phyloP scores from a whole-genome alignment of 2,888 invertebrate genomes.

The Brachypalpus laphriformis region DNA sequence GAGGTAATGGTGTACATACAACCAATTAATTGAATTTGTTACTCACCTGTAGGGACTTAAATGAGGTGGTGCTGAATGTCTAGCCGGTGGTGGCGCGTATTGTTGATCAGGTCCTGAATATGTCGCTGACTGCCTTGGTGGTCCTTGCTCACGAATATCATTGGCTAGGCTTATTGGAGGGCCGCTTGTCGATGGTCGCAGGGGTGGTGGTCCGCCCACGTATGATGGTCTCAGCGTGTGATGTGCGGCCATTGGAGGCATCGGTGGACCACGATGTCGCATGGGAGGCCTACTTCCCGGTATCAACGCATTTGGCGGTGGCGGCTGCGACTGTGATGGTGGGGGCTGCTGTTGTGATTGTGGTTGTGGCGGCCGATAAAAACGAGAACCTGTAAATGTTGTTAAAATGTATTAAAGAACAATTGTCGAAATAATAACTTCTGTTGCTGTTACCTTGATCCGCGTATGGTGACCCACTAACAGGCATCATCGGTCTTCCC shows the following conservation, averaged over 20 bases:
- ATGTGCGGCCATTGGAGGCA: conserved; percentile 60
- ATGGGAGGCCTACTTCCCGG: conserved; percentile 58
- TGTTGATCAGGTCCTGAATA: conserved; percentile 67
- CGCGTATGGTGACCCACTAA: conserved; percentile 63
- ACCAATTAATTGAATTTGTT: neutral
- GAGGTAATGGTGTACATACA: too few species aligned
- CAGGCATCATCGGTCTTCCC: conserved; percentile 73
- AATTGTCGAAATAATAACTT: too few species aligned
- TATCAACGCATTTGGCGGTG: conserved; percentile 29
- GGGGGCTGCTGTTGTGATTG: conserved; percentile 44
- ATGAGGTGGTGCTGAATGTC: conserved; percentile 79
- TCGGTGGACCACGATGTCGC: conserved; percentile 75
- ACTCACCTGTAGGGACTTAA: conserved; percentile 80
- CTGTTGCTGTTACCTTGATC: conserved; percentile 77
- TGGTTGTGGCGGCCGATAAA: conserved; percentile 75
- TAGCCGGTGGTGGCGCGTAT: conserved; percentile 79
- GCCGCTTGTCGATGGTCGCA: conserved; percentile 77
- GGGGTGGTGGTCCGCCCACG: conserved; percentile 80
- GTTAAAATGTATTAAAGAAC: neutral
- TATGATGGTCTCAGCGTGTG: conserved; percentile 79
- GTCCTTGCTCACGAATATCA: conserved; percentile 42
- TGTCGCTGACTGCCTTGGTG: conserved; percentile 53
- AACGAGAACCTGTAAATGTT: conserved; percentile 76
- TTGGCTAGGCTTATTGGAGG: conserved; percentile 74
- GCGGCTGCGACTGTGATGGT: conserved; percentile 27